Evolutionary conservation across 2,113 vertebrate species (phyloP).

Genomic region (Dinomys branickii): DNA sequence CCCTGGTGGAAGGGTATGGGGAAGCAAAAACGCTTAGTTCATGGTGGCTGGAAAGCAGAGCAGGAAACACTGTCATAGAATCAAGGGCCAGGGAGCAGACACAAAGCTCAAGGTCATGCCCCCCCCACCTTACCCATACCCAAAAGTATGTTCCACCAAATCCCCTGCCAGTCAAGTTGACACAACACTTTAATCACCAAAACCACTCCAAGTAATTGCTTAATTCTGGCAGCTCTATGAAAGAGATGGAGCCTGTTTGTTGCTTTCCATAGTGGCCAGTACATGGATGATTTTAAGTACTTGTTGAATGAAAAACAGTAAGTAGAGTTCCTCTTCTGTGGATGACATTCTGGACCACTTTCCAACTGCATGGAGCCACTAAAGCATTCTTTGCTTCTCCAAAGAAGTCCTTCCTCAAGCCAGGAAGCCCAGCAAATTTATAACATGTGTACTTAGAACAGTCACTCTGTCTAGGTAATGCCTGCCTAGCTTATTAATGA

Average conservation of each 20-base stretch:
- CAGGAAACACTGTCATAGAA: not conserved
- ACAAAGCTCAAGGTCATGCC: not conserved
- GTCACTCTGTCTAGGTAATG: not conserved
- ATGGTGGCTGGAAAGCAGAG: not conserved
- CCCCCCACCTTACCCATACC: not conserved
- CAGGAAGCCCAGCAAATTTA: not conserved
- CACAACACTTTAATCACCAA: not conserved
- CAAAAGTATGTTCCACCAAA: not conserved
- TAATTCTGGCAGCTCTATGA: not conserved
- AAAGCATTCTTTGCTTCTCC: not conserved
- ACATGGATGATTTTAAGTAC: not conserved
- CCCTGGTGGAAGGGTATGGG: not conserved
- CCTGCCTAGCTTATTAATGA: not conserved
- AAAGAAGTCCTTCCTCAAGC: not conserved
- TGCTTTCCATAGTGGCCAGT: not conserved
- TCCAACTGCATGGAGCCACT: not conserved
- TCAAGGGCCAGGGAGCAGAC: not conserved
- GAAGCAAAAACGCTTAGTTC: not conserved
- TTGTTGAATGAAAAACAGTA: not conserved
- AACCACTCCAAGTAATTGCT: not conserved
- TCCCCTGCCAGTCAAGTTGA: not conserved
- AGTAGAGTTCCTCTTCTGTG: not conserved
- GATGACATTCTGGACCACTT: not conserved
- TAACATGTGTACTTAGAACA: not conserved
- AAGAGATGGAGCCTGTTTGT: not conserved